Base-by-base conservation (phyloP, 2,797 vertebrate species). In the Gastrophryne carolinensis region DNA sequence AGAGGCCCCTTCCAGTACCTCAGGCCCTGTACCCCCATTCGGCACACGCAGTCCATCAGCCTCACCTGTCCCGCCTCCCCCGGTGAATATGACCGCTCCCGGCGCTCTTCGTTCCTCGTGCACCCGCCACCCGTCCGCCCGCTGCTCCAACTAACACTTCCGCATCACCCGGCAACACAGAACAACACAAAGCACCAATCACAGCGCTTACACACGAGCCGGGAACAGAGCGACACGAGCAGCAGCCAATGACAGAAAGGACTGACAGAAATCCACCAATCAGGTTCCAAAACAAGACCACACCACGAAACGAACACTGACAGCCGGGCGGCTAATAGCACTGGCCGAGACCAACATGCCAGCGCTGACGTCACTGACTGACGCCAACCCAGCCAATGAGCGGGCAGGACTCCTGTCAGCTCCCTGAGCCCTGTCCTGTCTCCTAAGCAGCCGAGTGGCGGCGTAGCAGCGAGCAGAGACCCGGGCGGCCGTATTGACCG, bases 131-230 rank as follows among this genome's bases (percentile, higher is more conserved):
- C 60, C 47, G 13, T 41, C 35, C 10, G 30, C 50, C 60, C 58
- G 21, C 58, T 7, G 35, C 47, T 37, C 29, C 19, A 11, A 35
- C 58, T 77, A 54, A 17, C 67, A 77, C 74, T 77, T 77, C 74
- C 74, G 74, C 74, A 77, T 77, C 74, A 71, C 58, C 74, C 74
- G 74, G 74, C 74, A 77, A 77, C 67, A 70, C 47, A 64, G 50
- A 63, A 1, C 13, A 10, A 11, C 3, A 4, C 17, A 6, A 3
- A 5, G 27, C 19, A 57, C 72, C 62, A 74, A 74, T 74, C 52
- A 65, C 3, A 35, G 0, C 0, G 6, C 47, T n/a, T 30, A 3
- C 17, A 47, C 26, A 49, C 61, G 21, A 24, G 12, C 11, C 24
- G 8, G 5, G 19, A 12, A 15, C 29, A 13, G 21, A 19, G 1